These are phyloP conservation scores for Bujurquina vittata DNA, from an alignment of 2,113 vertebrate genomes.

Conservation along the genomic window DNA sequence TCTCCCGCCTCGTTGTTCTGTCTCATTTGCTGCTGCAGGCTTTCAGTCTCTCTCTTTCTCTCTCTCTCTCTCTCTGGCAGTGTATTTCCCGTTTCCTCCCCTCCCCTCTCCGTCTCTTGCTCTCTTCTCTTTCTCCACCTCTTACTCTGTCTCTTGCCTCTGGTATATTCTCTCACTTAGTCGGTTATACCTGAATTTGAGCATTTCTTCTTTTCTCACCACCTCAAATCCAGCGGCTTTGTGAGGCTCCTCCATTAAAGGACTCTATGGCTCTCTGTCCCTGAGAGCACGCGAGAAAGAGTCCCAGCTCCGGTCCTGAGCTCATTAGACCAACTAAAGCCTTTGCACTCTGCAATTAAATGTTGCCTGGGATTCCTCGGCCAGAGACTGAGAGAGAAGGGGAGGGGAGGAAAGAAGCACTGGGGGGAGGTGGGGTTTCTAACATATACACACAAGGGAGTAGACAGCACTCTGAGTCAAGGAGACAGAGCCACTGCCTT, in stretches of 20 bases:
- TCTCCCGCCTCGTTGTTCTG: constrained; percentile 74
- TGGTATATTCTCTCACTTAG: constrained; percentile 64
- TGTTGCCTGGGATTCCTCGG: constrained; percentile 80
- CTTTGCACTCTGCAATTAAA: constrained; percentile 82
- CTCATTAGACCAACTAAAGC: constrained; percentile 70
- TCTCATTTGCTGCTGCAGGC: constrained; percentile 78
- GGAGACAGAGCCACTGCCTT: constrained; percentile 51
- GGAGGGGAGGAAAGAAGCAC: constrained; percentile 61
- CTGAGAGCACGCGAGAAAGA: constrained; percentile 33
- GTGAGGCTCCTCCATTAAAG: constrained; percentile 45
- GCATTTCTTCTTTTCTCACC: constrained; percentile 37
- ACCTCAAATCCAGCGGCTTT: constrained; percentile 48
- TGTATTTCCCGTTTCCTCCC: constrained; percentile 74
- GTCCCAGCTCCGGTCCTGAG: constrained; percentile 56
- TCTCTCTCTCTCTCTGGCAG: constrained; percentile 65
- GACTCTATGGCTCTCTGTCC: constrained; percentile 45
- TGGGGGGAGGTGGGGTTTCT: constrained; percentile 68
- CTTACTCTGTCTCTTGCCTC: constrained; percentile 60
- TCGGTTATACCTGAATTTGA: constrained; percentile 67
- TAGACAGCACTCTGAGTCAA: constrained; percentile 55
- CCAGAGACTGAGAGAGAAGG: constrained; percentile 61
- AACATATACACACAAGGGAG: constrained; percentile 53
- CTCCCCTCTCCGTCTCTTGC: constrained; percentile 62
- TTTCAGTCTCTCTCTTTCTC: constrained; percentile 59
- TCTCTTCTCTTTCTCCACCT: constrained; percentile 64